Evolutionary conservation across 2,113 vertebrate species (phyloP).

Genomic region (Leptobrachium ailaonicum): DNA sequence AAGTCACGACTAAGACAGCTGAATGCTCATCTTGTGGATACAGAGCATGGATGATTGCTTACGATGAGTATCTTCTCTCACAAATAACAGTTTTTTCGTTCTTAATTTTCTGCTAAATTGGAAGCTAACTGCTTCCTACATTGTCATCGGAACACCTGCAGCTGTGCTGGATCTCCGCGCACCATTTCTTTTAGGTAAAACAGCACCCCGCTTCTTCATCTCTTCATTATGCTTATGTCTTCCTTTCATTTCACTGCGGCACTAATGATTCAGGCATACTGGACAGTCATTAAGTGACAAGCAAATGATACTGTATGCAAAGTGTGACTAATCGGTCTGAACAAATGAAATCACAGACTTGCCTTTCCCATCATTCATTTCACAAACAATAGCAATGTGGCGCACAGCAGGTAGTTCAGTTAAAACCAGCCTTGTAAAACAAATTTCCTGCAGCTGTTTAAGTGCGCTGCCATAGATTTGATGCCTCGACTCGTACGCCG

Average conservation of each 20-base stretch:
- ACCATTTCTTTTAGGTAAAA: slow-evolving; percentile 86
- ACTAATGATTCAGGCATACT: slow-evolving; percentile 84
- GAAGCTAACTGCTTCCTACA: slow-evolving; percentile 86
- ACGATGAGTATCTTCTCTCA: slow-evolving; percentile 86
- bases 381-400: slow-evolving; percentile 76
- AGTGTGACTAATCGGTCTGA: slow-evolving; percentile 82
- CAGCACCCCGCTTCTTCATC: slow-evolving; percentile 83
- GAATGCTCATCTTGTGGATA: slow-evolving; percentile 78
- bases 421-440: slow-evolving; percentile 89
- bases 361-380: slow-evolving; percentile 79
- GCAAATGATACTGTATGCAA: slow-evolving; percentile 95
- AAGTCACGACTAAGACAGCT: slow-evolving; percentile 87
- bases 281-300: slow-evolving; percentile 96
- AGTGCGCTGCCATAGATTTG: slow-evolving; percentile 56
- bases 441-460: slow-evolving; percentile 79
- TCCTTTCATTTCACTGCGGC: slow-evolving; percentile 82
- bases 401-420: slow-evolving; percentile 84
- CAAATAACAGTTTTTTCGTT: slow-evolving; percentile 87
- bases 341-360: slow-evolving; percentile 96
- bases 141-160: slow-evolving; percentile 84
- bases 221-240: slow-evolving; percentile 86
- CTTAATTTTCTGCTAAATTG: slow-evolving; percentile 93
- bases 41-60: slow-evolving; percentile 79
- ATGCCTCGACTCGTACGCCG: slow-evolving; percentile 54
- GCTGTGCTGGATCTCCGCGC: slow-evolving; percentile 81